phyloP scores from a whole-genome alignment of 92 coral and sea anemone species.

The Ricordea florida region DNA sequence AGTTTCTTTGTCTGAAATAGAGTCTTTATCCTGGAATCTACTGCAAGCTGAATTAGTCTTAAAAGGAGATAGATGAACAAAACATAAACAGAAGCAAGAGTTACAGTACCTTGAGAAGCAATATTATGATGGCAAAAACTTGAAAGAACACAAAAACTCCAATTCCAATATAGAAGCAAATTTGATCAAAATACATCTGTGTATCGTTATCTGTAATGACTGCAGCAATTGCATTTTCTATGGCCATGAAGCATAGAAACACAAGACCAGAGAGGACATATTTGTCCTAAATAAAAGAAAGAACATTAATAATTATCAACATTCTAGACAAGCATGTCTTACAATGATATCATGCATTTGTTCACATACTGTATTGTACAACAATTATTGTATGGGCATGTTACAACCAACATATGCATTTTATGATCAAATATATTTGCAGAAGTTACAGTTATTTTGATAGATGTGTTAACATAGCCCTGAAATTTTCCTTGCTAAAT shows the following conservation, averaged over 20 bases:
- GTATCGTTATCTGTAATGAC: conserved; percentile 2
- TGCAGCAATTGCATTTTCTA: conserved; percentile 74
- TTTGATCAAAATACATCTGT: conserved; percentile 52
- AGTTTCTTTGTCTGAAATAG: no score
- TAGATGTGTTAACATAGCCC: no score
- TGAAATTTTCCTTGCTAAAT: no score
- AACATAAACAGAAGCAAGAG: background rate
- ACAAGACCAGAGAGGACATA: conserved; percentile 69
- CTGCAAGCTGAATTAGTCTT: no score
- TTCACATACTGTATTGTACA: no score
- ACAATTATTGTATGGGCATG: no score
- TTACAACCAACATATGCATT: no score
- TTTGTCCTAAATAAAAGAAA: conserved; percentile 47
- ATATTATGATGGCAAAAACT: conserved; percentile 1
- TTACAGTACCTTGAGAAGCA: conserved; percentile 46
- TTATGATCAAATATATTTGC: no score
- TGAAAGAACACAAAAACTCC: conserved; percentile 56
- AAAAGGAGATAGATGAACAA: no score
- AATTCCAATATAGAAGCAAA: conserved; percentile 43
- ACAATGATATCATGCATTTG: no score
- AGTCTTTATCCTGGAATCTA: no score
- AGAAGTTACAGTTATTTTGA: no score
- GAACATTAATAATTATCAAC: background rate
- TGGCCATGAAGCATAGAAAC: conserved; percentile 62
- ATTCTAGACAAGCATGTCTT: background rate